Evolutionary conservation across 2,113 vertebrate genomes (phyloP).

Genomic region (Parotia lawesii): DNA sequence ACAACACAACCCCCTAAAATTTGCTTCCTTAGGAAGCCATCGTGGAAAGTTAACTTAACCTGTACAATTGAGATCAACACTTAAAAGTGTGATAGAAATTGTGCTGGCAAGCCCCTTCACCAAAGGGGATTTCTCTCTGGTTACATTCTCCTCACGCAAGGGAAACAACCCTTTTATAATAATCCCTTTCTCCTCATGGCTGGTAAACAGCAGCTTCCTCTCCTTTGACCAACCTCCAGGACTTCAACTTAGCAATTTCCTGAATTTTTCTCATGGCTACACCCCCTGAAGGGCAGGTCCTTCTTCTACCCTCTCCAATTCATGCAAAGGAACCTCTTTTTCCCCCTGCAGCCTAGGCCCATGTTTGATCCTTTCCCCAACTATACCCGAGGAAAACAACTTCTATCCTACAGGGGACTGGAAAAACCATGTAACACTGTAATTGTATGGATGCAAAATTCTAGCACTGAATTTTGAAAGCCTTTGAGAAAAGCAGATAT

Average conservation of each 20-base stretch:
- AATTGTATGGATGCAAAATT: neutral
- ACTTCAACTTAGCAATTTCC: neutral
- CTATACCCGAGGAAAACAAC: neutral
- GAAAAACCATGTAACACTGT: neutral
- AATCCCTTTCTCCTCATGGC: neutral
- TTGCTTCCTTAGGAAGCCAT: neutral
- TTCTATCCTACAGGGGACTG: neutral
- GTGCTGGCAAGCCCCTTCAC: neutral
- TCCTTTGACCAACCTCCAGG: neutral
- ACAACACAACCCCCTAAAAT: neutral
- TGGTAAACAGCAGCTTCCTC: neutral
- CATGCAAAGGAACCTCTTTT: neutral
- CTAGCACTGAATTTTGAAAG: neutral
- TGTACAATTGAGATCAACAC: neutral
- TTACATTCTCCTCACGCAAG: neutral
- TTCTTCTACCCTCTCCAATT: neutral
- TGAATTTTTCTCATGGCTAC: neutral
- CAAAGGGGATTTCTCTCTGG: neutral
- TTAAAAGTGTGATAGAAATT: neutral
- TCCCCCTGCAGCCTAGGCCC: neutral
- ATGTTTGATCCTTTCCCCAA: neutral
- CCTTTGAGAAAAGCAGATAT: neutral
- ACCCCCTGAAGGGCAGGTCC: neutral
- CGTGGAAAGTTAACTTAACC: neutral
- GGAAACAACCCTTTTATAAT: neutral